Conservation (phyloP, 2,797 vertebrate species). For the Sebastes ruberrimus region DNA sequence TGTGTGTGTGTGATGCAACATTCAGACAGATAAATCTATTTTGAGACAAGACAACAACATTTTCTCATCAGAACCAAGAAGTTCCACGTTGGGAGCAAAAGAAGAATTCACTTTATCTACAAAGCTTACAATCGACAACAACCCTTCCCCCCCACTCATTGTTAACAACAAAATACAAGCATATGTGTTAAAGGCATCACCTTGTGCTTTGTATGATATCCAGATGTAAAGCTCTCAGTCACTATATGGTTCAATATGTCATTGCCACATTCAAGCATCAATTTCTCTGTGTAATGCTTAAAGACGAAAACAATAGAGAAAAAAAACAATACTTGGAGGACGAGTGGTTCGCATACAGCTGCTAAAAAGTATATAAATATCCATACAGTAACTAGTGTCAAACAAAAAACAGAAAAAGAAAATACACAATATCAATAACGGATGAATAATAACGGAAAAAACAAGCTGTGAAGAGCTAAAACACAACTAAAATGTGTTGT, state of each 20-base stretch:
- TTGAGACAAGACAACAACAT: constrained; percentile 56
- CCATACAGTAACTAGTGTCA: constrained; percentile 41
- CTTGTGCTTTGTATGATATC: constrained; percentile 61
- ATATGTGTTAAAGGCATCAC: constrained; percentile 61
- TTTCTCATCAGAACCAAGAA: constrained; percentile 54
- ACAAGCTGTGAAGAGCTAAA: constrained; percentile 6
- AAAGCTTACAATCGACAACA: constrained; percentile 50
- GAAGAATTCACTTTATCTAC: constrained; percentile 56
- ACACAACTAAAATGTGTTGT: constrained; percentile 8
- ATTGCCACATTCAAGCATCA: constrained; percentile 26
- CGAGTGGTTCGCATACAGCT: constrained; percentile 17
- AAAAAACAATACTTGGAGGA: not conserved
- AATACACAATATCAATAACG: constrained; percentile 35
- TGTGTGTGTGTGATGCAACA: constrained; percentile 51
- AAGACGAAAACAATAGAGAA: constrained; percentile 10
- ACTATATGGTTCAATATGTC: constrained; percentile 32
- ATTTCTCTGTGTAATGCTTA: constrained; percentile 24
- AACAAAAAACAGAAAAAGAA: constrained; percentile 20
- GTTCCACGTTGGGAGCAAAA: constrained; percentile 47
- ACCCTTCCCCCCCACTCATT: not conserved
- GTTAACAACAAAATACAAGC: constrained; percentile 51
- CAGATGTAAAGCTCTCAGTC: constrained; percentile 60
- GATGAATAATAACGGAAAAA: constrained; percentile 33
- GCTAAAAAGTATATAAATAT: constrained; percentile 52
- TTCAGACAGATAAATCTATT: constrained; percentile 67